These are phyloP conservation scores for Hermaeophaga mercurialis DNA, from an alignment of 2,888 invertebrate genomes.

Conservation along the genomic window DNA sequence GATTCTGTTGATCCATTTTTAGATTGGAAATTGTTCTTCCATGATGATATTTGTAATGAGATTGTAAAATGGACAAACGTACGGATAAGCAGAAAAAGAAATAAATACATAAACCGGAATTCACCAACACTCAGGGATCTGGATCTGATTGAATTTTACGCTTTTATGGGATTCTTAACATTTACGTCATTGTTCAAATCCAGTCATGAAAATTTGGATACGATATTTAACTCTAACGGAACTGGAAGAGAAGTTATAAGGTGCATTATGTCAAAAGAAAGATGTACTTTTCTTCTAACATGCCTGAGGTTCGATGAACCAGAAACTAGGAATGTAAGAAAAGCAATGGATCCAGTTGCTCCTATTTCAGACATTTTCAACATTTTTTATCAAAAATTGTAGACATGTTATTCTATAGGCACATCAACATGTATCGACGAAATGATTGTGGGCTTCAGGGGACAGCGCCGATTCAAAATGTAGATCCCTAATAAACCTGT, in stretches of 20 bases:
- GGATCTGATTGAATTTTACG: constrained; percentile 3
- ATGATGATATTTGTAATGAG: too few species aligned
- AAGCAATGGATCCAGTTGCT: constrained; percentile 17
- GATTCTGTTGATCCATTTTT: background rate
- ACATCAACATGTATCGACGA: background rate
- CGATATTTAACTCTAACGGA: constrained; percentile 16
- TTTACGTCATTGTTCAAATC: constrained; percentile 21
- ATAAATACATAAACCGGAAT: background rate
- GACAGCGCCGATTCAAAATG: constrained; percentile 7
- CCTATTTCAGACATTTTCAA: constrained; percentile 11
- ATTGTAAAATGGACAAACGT: too few species aligned
- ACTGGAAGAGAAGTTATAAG: constrained; percentile 23
- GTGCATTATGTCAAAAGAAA: constrained; percentile 18
- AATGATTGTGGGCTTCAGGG: background rate
- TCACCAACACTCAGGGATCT: background rate
- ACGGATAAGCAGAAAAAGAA: too few species aligned
- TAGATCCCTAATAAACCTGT: too few species aligned
- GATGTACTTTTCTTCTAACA: constrained; percentile 21
- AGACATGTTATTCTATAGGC: background rate
- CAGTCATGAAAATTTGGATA: constrained; percentile 20
- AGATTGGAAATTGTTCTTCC: too few species aligned
- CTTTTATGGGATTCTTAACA: constrained; percentile 10
- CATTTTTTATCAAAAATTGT: constrained; percentile 11
- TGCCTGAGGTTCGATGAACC: constrained; percentile 30
- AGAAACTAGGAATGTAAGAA: background rate